These are phyloP conservation scores for Pristis pectinata DNA, from an alignment of 2,797 vertebrate species.

Conservation along the genomic window DNA sequence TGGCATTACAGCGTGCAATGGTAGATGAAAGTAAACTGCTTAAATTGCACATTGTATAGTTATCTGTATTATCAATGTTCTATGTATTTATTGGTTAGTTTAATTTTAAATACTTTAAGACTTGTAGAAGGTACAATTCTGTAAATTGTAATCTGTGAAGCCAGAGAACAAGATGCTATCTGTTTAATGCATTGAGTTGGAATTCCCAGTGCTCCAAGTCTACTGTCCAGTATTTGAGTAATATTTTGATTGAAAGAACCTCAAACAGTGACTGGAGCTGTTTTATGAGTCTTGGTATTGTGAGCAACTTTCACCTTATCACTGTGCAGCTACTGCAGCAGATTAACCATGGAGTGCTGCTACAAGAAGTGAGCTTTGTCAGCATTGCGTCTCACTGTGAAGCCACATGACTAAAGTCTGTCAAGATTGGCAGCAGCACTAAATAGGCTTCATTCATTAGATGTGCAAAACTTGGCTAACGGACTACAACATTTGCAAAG, in stretches of 20 bases:
- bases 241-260: not conserved
- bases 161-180: not conserved
- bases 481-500: conserved; percentile 9
- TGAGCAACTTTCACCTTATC: conserved; percentile 10
- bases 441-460: conserved; percentile 43
- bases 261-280: not conserved
- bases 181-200: not conserved
- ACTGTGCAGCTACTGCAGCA: not conserved
- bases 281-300: not conserved
- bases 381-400: not conserved
- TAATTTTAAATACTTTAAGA: not conserved
- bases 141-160: not conserved
- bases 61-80: not conserved
- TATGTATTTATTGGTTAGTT: not conserved
- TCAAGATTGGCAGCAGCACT: conserved; percentile 37
- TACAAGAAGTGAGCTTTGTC: conserved; percentile 31
- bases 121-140: not conserved
- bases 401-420: conserved; percentile 27
- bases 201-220: not conserved
- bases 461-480: conserved; percentile 43
- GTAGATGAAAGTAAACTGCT: not conserved
- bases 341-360: not conserved
- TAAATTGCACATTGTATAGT: not conserved
- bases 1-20: not conserved
- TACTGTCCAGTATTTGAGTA: not conserved